Percentiles rank a stretch among this genome's conserved stretches.
Conservation (phyloP, 2,888 invertebrate genomes). For the Agrotis segetum region DNA sequence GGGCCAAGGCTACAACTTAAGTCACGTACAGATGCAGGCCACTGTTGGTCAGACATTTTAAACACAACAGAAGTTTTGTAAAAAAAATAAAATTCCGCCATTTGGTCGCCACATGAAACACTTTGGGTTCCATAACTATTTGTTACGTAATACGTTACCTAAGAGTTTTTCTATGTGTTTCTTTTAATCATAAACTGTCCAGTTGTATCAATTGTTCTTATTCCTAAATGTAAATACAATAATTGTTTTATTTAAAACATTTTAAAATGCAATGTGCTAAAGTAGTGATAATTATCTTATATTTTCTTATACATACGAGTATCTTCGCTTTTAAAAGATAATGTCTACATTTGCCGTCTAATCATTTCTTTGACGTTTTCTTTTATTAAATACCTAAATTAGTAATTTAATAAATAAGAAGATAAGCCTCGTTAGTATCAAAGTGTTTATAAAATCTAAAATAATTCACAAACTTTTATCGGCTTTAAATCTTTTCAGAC, state of each 20-base stretch:
- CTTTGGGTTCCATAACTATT: slow-evolving; percentile 7
- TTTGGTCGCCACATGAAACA: slow-evolving; percentile 42
- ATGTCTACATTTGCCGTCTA: slow-evolving; percentile 3
- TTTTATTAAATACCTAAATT: slow-evolving; percentile 7
- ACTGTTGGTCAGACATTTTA: neutral
- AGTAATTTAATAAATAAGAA: slow-evolving; percentile 11
- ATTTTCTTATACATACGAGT: neutral
- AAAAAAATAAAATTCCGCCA: slow-evolving; percentile 26
- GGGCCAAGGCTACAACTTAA: neutral
- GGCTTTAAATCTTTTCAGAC: slow-evolving; percentile 17
- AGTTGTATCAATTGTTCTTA: slow-evolving; percentile 5
- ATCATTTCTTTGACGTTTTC: neutral
- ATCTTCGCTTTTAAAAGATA: slow-evolving; percentile 5
- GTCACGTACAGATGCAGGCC: neutral
- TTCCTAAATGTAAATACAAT: neutral
- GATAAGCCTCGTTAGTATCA: neutral
- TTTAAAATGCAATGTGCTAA: slow-evolving; percentile 2
- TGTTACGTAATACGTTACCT: neutral
- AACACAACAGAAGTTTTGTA: neutral
- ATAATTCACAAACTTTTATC: slow-evolving; percentile 4
- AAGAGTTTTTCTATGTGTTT: slow-evolving; percentile 1
- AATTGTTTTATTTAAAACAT: neutral
- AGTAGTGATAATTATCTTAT: neutral
- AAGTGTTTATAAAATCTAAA: slow-evolving; percentile 21
- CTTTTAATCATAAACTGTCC: slow-evolving; percentile 3